These are phyloP conservation scores for Burhinus bistriatus DNA, from an alignment of 2,113 vertebrate genomes.

Conservation along the genomic window DNA sequence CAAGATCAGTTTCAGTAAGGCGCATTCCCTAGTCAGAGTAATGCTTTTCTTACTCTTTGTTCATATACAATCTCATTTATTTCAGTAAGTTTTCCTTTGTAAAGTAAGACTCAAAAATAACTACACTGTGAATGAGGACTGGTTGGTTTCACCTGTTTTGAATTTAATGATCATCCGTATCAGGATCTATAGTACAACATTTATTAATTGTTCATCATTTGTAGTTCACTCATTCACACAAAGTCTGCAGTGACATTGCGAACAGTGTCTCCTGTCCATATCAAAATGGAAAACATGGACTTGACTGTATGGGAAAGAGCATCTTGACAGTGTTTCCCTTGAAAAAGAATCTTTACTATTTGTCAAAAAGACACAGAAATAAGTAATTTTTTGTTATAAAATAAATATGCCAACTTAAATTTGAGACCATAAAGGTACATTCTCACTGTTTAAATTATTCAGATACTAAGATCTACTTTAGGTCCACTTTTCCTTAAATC, in stretches of 20 bases:
- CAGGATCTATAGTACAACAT: background rate
- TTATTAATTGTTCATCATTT: background rate
- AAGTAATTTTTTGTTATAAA: background rate
- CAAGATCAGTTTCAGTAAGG: background rate
- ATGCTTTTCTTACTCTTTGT: background rate
- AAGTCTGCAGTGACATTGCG: background rate
- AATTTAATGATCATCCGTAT: background rate
- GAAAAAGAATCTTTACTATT: background rate
- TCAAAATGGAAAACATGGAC: background rate
- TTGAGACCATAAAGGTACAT: rapidly evolving
- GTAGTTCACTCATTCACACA: background rate
- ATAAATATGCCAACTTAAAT: background rate
- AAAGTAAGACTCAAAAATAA: background rate
- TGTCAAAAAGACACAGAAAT: background rate
- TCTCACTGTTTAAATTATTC: background rate
- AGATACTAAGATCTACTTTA: background rate
- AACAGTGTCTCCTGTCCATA: background rate
- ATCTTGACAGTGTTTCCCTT: background rate
- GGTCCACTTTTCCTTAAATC: background rate
- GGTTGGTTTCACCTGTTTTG: background rate
- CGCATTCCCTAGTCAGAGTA: background rate
- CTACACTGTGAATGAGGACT: background rate
- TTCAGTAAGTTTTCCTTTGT: background rate
- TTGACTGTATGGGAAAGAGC: background rate
- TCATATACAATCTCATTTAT: background rate